Evolutionary conservation across 2,888 invertebrate species (phyloP), one percentile per base, ranked within the genome.

Genomic region (Tetheella fluctuosa): DNA sequence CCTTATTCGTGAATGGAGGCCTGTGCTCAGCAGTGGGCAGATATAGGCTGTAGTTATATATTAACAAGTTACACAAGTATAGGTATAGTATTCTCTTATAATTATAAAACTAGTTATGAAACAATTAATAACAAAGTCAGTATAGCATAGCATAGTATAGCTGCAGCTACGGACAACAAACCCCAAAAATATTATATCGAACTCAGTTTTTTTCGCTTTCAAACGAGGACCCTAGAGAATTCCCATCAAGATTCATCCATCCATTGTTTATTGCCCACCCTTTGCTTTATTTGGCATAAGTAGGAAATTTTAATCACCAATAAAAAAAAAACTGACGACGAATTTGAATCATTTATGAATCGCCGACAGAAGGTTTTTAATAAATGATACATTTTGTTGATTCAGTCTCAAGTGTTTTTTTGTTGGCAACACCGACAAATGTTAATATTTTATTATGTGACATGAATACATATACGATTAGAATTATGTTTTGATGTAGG

Each of bases 231-330:
- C 73, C 65, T 62, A 57, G 74, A 76, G 79, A 78, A 83, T 84
- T 77, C 82, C 75, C 74, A 78, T 84, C 79, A 73, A 73, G 77
- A 72, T 74, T 73, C 70, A 65, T 59, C 60, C 57, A 63, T 59
- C 80, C 80, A 79, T 85, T 86, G 84, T 87, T 73, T 76, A 70
- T 68, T 64, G 48, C 48, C 65, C 74, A 77, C 70, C 76, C 77
- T 80, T 84, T 80, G 75, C 73, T 85, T 79, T 82, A 79, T 85
- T 86, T 83, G 77, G 77, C 73, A 79, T 79, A 73, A 78, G 74
- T 73, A 68, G 67, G 70, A 77, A 76, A 82, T 80, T 81, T 82
- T 79, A 79, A 82, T 80, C 75, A 74, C 54, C 52, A 60, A 63
- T 59, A 78, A 74, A 80, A 85, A 34, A 34, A 34, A 84, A 83